Percentiles rank a stretch among this genome's conserved stretches.
Conservation (phyloP, 53 echinoderm and acorn worm species). For the Pentamera pediparva region DNA sequence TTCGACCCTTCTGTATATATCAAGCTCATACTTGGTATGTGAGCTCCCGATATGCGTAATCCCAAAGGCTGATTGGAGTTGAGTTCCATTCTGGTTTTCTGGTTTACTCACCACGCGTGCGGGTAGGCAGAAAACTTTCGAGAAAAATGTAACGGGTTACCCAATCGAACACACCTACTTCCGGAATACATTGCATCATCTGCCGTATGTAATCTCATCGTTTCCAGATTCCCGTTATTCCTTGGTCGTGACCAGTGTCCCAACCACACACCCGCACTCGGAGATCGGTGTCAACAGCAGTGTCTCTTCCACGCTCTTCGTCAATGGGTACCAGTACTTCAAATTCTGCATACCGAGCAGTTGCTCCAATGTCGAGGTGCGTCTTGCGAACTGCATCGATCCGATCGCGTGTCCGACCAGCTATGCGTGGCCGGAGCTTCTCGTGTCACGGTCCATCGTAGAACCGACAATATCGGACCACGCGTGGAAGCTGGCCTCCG, state of each 20-base stretch:
- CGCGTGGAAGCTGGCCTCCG: slow-evolving; percentile 75
- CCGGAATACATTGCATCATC: too few species aligned
- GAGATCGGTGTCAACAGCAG: slow-evolving; percentile 31
- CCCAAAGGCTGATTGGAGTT: too few species aligned
- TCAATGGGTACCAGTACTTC: slow-evolving; percentile 58
- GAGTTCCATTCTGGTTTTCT: too few species aligned
- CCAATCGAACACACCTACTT: too few species aligned
- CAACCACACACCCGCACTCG: slow-evolving; percentile 58
- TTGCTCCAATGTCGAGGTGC: slow-evolving; percentile 53
- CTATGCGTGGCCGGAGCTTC: slow-evolving; percentile 83
- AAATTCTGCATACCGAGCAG: slow-evolving; percentile 70
- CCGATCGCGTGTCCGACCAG: slow-evolving; percentile 52
- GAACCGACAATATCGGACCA: slow-evolving; percentile 70
- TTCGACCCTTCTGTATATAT: too few species aligned
- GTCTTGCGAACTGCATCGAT: slow-evolving; percentile 65
- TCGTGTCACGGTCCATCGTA: slow-evolving; percentile 73
- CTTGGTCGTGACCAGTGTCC: slow-evolving; percentile 36
- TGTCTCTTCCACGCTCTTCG: neutral
- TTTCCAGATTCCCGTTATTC: slow-evolving; percentile 61
- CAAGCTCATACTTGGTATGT: too few species aligned
- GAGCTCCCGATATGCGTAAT: too few species aligned
- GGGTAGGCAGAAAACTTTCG: too few species aligned
- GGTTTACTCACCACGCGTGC: too few species aligned
- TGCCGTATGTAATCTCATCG: neutral
- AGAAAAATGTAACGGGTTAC: too few species aligned